Conservation (phyloP, 92 coral and sea anemone genomes). For the Palythoa caribaeorum region DNA sequence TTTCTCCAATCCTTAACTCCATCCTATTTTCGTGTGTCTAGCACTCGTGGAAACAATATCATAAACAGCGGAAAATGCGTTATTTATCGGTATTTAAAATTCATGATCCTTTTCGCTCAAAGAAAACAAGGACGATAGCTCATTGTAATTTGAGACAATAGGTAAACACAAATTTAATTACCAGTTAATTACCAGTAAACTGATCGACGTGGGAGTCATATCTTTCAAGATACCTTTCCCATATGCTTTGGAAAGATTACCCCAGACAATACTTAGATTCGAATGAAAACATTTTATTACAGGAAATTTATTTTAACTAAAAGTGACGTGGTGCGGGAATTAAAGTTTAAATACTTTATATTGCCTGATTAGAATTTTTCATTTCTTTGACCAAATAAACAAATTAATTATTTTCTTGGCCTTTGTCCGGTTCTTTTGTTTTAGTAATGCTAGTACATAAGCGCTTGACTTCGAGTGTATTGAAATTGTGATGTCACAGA, state of each 20-base stretch:
- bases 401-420: background rate
- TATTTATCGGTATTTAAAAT: background rate
- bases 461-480: conserved; percentile 11
- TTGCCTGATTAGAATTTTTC: conserved; percentile 56
- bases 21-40: no score
- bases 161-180: conserved; percentile 35
- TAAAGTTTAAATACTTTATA: background rate
- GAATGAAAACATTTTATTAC: background rate
- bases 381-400: conserved; percentile 48
- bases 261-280: background rate
- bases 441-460: background rate
- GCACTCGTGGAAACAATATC: no score
- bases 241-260: background rate
- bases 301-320: background rate
- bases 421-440: conserved; percentile 24
- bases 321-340: background rate
- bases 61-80: background rate
- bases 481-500: conserved; percentile 11
- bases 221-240: background rate
- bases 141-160: conserved; percentile 11
- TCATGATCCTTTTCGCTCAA: background rate
- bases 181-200: conserved; percentile 19
- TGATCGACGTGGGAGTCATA: conserved; percentile 20
- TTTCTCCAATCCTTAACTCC: no score
- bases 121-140: background rate